Base-by-base conservation (phyloP, 2,888 invertebrate species). In the Argyresthia goedartella region DNA sequence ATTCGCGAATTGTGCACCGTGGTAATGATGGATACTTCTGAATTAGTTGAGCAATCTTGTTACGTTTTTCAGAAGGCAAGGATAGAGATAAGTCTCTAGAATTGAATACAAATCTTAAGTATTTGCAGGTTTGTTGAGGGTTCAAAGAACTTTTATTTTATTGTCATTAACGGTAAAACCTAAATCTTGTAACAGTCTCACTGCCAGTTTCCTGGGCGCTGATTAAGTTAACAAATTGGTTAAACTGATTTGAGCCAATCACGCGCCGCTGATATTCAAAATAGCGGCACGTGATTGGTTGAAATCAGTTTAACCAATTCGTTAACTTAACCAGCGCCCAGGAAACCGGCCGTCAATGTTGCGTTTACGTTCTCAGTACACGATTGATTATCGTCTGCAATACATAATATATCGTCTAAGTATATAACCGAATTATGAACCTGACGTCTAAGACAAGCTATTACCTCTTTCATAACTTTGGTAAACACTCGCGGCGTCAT, bases 401-500 rank as follows among this genome's bases (percentile, higher is more conserved):
- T 49, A 16, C 49, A 49, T 3, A 36, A 13, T 13, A 39, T 35
- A 39, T 49, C 36, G n/a, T 49, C 39, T 4, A 39, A 16, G 39
- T 8, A 49, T 3, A 15, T 8, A 13, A 39, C 49, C 3, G 41
- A 49, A 39, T 16, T 39, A 11, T 33, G 39, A 4, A 39, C 49
- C 8, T 10, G 49, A 6, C n/a, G 9, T n/a, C n/a, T n/a, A n/a
- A n/a, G n/a, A n/a, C n/a, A n/a, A n/a, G n/a, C n/a, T n/a, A n/a
- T n/a, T n/a, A n/a, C 49, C 39, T 41, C 49, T 39, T 39, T 49
- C 41, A 49, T 49, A 36, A 49, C 39, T 49, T 49, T 49, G 11
- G 49, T 49, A 14, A 49, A 49, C 11, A 49, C 15, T 15, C 41
- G 10, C 13, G 49, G 49, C 4, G 49, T 16, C 8, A 41, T 11